Evolutionary conservation across 2,888 invertebrate genomes (phyloP).

Genomic region (Yponomeuta cagnagella): DNA sequence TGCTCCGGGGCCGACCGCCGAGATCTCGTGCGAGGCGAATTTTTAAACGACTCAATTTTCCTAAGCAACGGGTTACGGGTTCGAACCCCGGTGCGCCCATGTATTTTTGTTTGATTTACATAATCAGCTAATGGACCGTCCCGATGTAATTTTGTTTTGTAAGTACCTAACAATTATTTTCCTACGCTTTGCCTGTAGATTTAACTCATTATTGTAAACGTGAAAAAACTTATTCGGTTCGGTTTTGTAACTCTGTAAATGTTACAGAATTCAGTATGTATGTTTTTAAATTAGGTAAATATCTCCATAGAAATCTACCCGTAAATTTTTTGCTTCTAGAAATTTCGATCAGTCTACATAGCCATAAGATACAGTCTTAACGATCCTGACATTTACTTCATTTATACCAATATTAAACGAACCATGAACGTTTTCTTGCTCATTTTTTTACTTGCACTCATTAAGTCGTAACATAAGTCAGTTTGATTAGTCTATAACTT

Average conservation of each 20-base stretch:
- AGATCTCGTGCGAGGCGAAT: conserved; percentile 45
- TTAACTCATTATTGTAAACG: too few relatives aligned
- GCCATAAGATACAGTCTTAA: conserved; percentile 33
- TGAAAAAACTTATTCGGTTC: too few relatives aligned
- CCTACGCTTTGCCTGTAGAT: too few relatives aligned
- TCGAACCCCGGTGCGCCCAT: not conserved
- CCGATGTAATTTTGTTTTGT: not conserved
- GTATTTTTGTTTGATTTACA: conserved; percentile 12
- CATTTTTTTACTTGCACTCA: conserved; percentile 28
- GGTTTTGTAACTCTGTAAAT: not conserved
- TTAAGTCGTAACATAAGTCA: conserved; percentile 28
- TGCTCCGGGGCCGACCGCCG: conserved; percentile 28
- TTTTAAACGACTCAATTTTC: conserved; percentile 62
- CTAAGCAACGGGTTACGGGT: conserved; percentile 19
- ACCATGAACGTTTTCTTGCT: conserved; percentile 31
- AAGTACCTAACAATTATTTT: not conserved
- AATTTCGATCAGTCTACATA: conserved; percentile 32
- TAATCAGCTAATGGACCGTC: conserved; percentile 6
- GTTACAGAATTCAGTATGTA: not conserved
- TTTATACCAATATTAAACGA: conserved; percentile 18
- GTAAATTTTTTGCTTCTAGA: not conserved
- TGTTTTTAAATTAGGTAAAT: not conserved
- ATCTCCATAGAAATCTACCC: not conserved
- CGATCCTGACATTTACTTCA: conserved; percentile 36
- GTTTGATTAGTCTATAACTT: conserved; percentile 38